Percentiles rank a stretch among this genome's conserved stretches.
These are phyloP conservation scores for Andricus quercusramuli DNA, from an alignment of 2,888 invertebrate genomes.

Conservation along the genomic window DNA sequence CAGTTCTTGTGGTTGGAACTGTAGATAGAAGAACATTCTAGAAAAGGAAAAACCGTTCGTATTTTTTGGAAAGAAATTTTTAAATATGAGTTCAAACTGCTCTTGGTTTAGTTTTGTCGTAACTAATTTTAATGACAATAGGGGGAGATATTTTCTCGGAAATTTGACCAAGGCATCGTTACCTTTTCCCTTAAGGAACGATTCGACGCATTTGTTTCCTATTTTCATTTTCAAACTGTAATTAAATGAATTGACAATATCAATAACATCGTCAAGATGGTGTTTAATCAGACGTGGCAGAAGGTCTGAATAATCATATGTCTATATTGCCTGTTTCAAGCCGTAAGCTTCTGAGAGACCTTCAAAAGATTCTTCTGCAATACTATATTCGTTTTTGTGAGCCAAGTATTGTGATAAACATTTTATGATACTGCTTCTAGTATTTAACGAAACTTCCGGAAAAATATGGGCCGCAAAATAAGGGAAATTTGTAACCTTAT, in stretches of 20 bases:
- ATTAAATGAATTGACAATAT: conserved; percentile 42
- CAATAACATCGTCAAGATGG: conserved; percentile 60
- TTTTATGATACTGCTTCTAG: conserved; percentile 65
- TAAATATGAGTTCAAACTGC: conserved; percentile 63
- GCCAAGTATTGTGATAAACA: conserved; percentile 59
- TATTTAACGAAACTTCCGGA: conserved; percentile 63
- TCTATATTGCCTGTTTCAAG: conserved; percentile 52
- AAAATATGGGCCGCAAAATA: conserved; percentile 67
- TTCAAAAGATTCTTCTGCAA: conserved; percentile 68
- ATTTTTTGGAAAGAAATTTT: conserved; percentile 57
- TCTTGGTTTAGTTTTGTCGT: conserved; percentile 47
- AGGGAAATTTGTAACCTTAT: conserved; percentile 59
- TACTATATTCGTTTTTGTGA: conserved; percentile 47
- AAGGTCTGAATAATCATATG: conserved; percentile 53
- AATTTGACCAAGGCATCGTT: conserved; percentile 56
- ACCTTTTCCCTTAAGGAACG: conserved; percentile 64
- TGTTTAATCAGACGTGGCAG: conserved; percentile 63
- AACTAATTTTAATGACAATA: conserved; percentile 63
- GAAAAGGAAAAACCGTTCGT: conserved; percentile 45
- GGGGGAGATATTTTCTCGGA: conserved; percentile 56
- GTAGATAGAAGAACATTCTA: conserved; percentile 53
- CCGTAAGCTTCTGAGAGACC: conserved; percentile 58
- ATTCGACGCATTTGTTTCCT: conserved; percentile 59
- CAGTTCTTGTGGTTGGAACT: conserved; percentile 61
- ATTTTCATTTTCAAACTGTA: conserved; percentile 48